Conservation (phyloP, 2,888 invertebrate genomes). For the Callimorpha dominula region DNA sequence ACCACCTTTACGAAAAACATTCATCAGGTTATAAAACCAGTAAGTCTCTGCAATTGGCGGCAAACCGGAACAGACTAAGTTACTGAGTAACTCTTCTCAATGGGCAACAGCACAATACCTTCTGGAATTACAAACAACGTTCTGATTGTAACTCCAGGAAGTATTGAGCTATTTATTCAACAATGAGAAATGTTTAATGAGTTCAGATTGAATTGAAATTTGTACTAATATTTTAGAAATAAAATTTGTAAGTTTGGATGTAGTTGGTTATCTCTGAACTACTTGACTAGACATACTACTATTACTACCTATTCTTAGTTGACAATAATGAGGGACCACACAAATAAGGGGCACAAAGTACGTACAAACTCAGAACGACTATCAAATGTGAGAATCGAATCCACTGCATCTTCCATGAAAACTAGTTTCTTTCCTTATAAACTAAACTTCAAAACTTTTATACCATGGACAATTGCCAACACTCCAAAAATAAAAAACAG, state of each 20-base stretch:
- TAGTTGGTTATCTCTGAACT: too few species aligned
- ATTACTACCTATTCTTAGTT: too few species aligned
- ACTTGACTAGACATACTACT: too few species aligned
- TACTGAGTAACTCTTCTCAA: constrained; percentile 41
- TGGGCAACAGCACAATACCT: constrained; percentile 43
- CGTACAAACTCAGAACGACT: too few species aligned
- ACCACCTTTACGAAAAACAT: constrained; percentile 31
- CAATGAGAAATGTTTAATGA: constrained; percentile 43
- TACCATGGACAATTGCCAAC: background rate
- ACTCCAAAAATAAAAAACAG: constrained; percentile 1
- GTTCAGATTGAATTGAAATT: constrained; percentile 31
- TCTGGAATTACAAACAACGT: constrained; percentile 35
- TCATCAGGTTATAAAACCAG: constrained; percentile 48
- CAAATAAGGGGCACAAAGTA: too few species aligned
- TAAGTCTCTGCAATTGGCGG: constrained; percentile 33
- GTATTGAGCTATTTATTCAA: constrained; percentile 32
- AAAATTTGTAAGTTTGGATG: too few species aligned
- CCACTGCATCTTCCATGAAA: too few species aligned
- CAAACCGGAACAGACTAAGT: constrained; percentile 40
- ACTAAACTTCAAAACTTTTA: background rate
- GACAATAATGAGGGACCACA: too few species aligned
- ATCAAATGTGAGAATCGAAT: too few species aligned
- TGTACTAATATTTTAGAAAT: too few species aligned
- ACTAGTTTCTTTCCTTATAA: background rate
- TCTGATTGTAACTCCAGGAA: too few species aligned